These are phyloP conservation scores for Forpus xanthops DNA, from an alignment of 2,797 vertebrate genomes.

Conservation along the genomic window DNA sequence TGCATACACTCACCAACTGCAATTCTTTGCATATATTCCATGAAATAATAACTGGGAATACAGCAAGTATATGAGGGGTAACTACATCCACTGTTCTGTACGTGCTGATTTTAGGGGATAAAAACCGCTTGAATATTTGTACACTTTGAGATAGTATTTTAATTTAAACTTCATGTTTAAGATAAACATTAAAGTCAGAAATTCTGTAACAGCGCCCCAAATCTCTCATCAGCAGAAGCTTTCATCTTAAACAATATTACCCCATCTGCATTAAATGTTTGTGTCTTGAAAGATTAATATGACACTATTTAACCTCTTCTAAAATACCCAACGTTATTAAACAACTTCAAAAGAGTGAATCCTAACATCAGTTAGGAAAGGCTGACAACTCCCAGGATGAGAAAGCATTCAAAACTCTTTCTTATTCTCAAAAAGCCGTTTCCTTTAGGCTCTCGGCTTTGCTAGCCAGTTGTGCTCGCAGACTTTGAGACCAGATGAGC, in stretches of 20 bases:
- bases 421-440: slow-evolving; percentile 60
- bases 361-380: slow-evolving; percentile 29
- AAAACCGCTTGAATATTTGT: background rate
- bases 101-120: background rate
- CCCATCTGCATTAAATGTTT: slow-evolving; percentile 31
- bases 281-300: slow-evolving; percentile 43
- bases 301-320: slow-evolving; percentile 51
- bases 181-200: slow-evolving; percentile 33
- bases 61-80: background rate
- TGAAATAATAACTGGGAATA: background rate
- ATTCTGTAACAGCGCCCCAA: slow-evolving; percentile 24
- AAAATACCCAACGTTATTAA: slow-evolving; percentile 46
- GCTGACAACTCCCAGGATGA: slow-evolving; percentile 45
- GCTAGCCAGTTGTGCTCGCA: background rate
- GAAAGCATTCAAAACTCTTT: slow-evolving; percentile 33
- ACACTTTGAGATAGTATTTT: slow-evolving; percentile 35
- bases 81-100: background rate
- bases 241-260: slow-evolving; percentile 57
- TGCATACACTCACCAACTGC: background rate
- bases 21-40: background rate
- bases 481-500: slow-evolving; percentile 44
- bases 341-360: slow-evolving; percentile 40
- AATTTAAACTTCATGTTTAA: slow-evolving; percentile 29
- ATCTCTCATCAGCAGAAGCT: slow-evolving; percentile 42
- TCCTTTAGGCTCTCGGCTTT: slow-evolving; percentile 27